Evolutionary conservation across 2,797 vertebrate species (phyloP).

Genomic region (Parauchenoglanis punctatus): DNA sequence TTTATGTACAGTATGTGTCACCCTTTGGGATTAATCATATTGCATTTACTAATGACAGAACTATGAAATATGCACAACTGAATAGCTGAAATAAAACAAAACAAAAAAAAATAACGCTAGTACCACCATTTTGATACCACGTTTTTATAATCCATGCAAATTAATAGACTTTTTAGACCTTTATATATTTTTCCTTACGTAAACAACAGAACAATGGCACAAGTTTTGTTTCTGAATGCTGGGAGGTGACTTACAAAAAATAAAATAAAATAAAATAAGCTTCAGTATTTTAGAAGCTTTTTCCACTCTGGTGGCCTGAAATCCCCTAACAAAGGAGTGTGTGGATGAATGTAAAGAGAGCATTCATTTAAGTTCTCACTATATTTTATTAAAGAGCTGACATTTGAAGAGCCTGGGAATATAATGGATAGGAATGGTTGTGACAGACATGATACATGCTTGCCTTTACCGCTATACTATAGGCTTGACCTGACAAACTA

Average conservation of each 20-base stretch:
- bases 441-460: slow-evolving; percentile 9
- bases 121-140: not conserved
- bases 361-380: slow-evolving; percentile 66
- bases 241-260: not conserved
- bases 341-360: slow-evolving; percentile 33
- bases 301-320: not conserved
- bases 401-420: slow-evolving; percentile 55
- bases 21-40: not conserved
- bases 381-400: slow-evolving; percentile 68
- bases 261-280: not conserved
- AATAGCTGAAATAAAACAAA: not conserved
- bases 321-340: slow-evolving; percentile 56
- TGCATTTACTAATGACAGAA: not conserved
- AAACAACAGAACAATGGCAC: not conserved
- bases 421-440: slow-evolving; percentile 57
- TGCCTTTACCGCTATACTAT: not conserved
- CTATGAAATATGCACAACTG: not conserved
- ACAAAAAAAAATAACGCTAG: not conserved
- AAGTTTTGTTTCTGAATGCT: not conserved
- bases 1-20: not conserved
- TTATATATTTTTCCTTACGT: not conserved
- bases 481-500: slow-evolving; percentile 46
- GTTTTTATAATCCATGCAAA: not conserved
- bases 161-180: slow-evolving; percentile 1
- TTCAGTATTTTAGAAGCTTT: not conserved